phyloP scores from a whole-genome alignment of 2,797 vertebrate species.

The Sebastes trivittatus region DNA sequence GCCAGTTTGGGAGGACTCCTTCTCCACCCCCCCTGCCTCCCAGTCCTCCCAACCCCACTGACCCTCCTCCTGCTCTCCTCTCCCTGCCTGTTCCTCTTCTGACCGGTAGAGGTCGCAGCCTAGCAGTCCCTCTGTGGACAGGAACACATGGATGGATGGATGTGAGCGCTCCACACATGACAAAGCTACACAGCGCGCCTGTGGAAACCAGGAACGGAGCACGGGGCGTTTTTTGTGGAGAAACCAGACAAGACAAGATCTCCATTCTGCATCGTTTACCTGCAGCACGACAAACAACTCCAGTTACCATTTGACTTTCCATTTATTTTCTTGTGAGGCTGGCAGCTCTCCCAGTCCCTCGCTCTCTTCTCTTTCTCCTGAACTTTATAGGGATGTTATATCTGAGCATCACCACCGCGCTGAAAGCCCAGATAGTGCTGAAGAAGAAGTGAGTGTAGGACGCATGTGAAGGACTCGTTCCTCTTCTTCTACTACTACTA shows the following conservation, averaged over 20 bases:
- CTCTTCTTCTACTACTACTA: constrained; percentile 62
- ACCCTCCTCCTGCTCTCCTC: neutral
- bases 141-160: constrained; percentile 67
- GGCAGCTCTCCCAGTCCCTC: neutral
- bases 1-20: neutral
- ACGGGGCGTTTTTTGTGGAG: constrained; percentile 36
- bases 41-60: neutral
- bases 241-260: constrained; percentile 36
- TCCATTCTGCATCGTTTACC: constrained; percentile 26
- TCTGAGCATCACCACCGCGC: constrained; percentile 70
- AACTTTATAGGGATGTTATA: constrained; percentile 74
- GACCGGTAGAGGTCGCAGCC: constrained; percentile 83
- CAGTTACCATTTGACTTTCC: neutral
- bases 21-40: neutral
- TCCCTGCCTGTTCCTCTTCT: constrained; percentile 37
- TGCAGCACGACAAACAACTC: constrained; percentile 37
- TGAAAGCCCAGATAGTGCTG: constrained; percentile 40
- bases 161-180: constrained; percentile 74
- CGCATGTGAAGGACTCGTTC: constrained; percentile 70
- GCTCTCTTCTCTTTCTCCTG: constrained; percentile 27
- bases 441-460: constrained; percentile 62
- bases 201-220: constrained; percentile 69
- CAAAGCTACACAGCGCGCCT: constrained; percentile 74
- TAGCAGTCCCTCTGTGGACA: constrained; percentile 57
- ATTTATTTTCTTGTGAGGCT: constrained; percentile 8